A percentile compares a stretch with the other conserved stretches of the same genome.
These are phyloP conservation scores for Synergus japonicus DNA, from an alignment of 2,888 invertebrate genomes.

Conservation along the genomic window DNA sequence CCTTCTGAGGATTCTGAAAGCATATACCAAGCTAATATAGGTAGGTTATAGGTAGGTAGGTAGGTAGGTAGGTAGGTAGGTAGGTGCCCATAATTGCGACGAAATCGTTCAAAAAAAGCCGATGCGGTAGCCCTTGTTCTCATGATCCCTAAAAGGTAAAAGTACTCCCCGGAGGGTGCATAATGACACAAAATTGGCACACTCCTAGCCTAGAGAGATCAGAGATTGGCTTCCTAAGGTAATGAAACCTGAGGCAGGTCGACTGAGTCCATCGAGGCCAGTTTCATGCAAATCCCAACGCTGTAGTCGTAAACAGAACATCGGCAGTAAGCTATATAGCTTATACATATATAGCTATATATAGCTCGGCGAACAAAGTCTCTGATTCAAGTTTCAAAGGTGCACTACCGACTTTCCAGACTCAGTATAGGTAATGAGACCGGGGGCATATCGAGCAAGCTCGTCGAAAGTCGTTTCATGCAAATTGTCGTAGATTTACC, in stretches of 20 bases:
- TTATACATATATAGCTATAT: no score
- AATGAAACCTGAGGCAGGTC: slow-evolving; percentile 63
- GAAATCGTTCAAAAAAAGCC: slow-evolving; percentile 68
- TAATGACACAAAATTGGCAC: slow-evolving; percentile 75
- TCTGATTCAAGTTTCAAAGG: slow-evolving; percentile 16
- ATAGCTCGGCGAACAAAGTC: slow-evolving; percentile 3
- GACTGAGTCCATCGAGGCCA: slow-evolving; percentile 59
- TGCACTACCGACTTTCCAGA: slow-evolving; percentile 23
- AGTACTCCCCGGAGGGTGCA: slow-evolving; percentile 64
- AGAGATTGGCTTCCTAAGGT: slow-evolving; percentile 55
- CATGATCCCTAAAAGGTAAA: slow-evolving; percentile 48
- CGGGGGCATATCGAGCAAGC: slow-evolving; percentile 52
- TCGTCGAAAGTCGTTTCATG: slow-evolving; percentile 67
- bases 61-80: slow-evolving; percentile 59
- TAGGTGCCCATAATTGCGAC: slow-evolving; percentile 61
- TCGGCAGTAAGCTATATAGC: slow-evolving; percentile 13
- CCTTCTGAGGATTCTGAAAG: slow-evolving; percentile 45
- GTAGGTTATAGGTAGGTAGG: slow-evolving; percentile 51
- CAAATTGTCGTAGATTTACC: slow-evolving; percentile 60
- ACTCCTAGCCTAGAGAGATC: slow-evolving; percentile 62
- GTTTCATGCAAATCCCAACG: slow-evolving; percentile 67
- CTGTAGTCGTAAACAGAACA: neutral
- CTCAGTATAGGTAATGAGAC: slow-evolving; percentile 61
- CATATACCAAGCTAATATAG: slow-evolving; percentile 51
- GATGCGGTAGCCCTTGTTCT: slow-evolving; percentile 46